Base-by-base conservation (phyloP, 2,888 invertebrate species). In the Hoplodrina ambigua region DNA sequence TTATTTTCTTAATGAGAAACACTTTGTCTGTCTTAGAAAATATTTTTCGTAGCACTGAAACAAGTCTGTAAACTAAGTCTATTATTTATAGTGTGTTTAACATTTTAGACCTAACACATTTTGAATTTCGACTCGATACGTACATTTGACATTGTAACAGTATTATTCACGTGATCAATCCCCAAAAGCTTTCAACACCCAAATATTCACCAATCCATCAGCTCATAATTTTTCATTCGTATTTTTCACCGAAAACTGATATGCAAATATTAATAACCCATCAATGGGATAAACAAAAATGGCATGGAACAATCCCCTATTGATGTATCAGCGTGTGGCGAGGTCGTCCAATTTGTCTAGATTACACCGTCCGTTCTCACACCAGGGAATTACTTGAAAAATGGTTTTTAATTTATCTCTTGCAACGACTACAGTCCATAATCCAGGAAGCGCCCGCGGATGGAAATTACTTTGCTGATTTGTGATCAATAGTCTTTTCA, bases 331-430 rank as follows among this genome's bases (percentile, higher is more conserved):
- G 82, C 85, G 86, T 85, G 82, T 83, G 85, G 78, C 78, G 66
- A 85, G 78, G 72, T 84, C 84, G 68, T 80, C 82, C 89, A 88
- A 91, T 91, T 90, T 88, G 89, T 89, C 88, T 89, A 90, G 90
- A 91, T 92, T 91, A 90, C 87, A 85, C 86, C 82, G 82, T 81
- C 83, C 69, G 72, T 37, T 71, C 59, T n/a, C 56, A 72, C 80
- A 54, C 64, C 62, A 46, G 87, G 86, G 88, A 90, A 89, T 91
- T 86, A 87, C 85, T 86, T 90, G 90, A 90, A 91, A 91, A 92
- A 92, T 91, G 87, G 86, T 87, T 90, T 89, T 91, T 89, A 91
- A 91, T 92, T 90, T 90, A 88, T 90, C 87, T 85, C 64, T 66
- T 37, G 66, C 68, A 78, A 68, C 72, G 71, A 69, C 53, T 62